Evolutionary conservation across 2,888 invertebrate species (phyloP).

Genomic region (Cryptocephalus primarius): DNA sequence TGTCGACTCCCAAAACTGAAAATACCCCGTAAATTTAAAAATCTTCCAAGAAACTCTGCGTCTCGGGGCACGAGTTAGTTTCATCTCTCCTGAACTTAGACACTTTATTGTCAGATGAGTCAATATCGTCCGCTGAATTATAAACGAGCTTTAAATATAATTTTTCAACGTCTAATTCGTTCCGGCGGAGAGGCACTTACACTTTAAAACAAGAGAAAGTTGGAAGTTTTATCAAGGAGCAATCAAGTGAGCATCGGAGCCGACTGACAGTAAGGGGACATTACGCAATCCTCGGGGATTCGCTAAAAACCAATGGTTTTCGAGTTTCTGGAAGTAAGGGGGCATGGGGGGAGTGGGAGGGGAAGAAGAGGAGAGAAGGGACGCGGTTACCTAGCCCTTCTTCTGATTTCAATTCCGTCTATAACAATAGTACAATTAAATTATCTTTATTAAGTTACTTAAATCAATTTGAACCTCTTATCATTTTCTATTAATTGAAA

Average conservation of each 20-base stretch:
- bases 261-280: constrained; percentile 25
- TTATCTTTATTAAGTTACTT: too few species aligned
- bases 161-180: constrained; percentile 7
- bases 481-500: too few species aligned
- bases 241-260: constrained; percentile 14
- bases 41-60: too few species aligned
- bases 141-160: constrained; percentile 2
- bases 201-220: constrained; percentile 18
- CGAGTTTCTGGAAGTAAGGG: neutral
- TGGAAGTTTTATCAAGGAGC: constrained; percentile 10
- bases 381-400: too few species aligned
- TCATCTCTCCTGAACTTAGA: too few species aligned
- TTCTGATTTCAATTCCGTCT: too few species aligned
- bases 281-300: constrained; percentile 19
- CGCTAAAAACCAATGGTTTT: constrained; percentile 10
- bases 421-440: too few species aligned
- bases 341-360: neutral
- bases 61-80: too few species aligned
- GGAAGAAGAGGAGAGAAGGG: neutral
- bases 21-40: too few species aligned
- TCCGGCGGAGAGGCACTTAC: constrained; percentile 8
- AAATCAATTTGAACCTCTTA: too few species aligned
- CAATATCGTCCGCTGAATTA: neutral
- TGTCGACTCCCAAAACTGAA: too few species aligned
- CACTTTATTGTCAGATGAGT: too few species aligned